Percentiles rank a stretch among this genome's conserved stretches.
Evolutionary conservation across 2,797 vertebrate genomes (phyloP).

Genomic region (Ctenopoma multispine): DNA sequence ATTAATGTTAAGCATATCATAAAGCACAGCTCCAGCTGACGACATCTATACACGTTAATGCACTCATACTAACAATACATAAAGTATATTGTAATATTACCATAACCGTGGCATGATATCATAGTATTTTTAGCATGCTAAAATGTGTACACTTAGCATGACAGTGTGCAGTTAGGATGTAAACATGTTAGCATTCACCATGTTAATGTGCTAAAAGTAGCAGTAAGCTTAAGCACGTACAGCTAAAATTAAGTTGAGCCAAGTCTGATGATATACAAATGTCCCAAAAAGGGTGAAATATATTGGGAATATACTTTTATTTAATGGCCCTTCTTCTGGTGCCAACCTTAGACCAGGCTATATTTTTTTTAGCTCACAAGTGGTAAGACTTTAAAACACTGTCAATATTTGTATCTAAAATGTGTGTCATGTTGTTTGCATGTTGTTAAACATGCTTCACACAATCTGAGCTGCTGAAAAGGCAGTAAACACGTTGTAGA

Average conservation of each 20-base stretch:
- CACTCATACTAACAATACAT: too few species aligned
- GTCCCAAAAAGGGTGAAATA: too few species aligned
- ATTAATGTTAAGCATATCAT: background rate
- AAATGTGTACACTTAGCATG: background rate
- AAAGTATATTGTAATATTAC: background rate
- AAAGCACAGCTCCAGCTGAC: too few species aligned
- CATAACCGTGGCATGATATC: background rate
- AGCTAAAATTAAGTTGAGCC: too few species aligned
- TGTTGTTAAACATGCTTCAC: conserved; percentile 17
- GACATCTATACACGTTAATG: too few species aligned
- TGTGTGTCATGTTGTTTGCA: background rate
- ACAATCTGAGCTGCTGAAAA: too few species aligned
- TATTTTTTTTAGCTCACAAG: too few species aligned
- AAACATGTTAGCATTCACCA: background rate
- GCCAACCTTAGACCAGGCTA: background rate
- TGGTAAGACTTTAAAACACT: too few species aligned
- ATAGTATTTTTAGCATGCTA: background rate
- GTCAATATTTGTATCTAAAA: conserved; percentile 1
- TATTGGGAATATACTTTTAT: background rate
- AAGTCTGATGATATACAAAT: too few species aligned
- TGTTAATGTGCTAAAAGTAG: background rate
- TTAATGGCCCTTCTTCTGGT: background rate
- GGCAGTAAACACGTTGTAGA: too few species aligned
- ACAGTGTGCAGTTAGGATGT: background rate
- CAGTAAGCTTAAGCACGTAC: background rate